phyloP scores from a whole-genome alignment of 2,888 invertebrate species.

The Zele albiditarsus region DNA sequence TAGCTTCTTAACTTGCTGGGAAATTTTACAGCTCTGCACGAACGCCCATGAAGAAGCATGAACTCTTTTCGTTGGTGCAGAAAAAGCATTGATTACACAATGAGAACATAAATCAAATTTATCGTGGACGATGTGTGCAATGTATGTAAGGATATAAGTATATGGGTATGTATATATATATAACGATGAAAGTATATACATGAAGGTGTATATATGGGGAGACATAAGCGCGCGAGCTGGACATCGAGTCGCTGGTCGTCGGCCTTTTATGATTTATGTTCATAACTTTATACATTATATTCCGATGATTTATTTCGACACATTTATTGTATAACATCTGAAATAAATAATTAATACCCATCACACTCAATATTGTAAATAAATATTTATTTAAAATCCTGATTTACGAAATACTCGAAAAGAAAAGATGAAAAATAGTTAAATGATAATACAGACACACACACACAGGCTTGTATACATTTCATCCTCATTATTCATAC shows the following conservation, averaged over 20 bases:
- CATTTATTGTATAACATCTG: neutral
- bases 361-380: neutral
- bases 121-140: constrained; percentile 49
- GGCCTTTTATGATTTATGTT: constrained; percentile 60
- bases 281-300: constrained; percentile 53
- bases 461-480: too few relatives aligned
- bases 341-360: constrained; percentile 1
- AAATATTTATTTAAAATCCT: neutral
- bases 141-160: constrained; percentile 40
- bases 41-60: constrained; percentile 30
- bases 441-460: too few relatives aligned
- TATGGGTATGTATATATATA: constrained; percentile 32
- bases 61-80: constrained; percentile 17
- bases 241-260: constrained; percentile 55
- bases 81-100: constrained; percentile 50
- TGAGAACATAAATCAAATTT: constrained; percentile 63
- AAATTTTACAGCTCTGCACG: constrained; percentile 29
- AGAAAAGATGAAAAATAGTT: too few relatives aligned
- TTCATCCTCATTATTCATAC: too few relatives aligned
- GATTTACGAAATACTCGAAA: too few relatives aligned
- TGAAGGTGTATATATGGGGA: neutral
- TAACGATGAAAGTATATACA: neutral
- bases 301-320: constrained; percentile 9
- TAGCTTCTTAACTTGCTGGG: neutral
- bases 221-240: constrained; percentile 44